Evolutionary conservation across 2,888 invertebrate species (phyloP).

Genomic region (Heliconius erato): DNA sequence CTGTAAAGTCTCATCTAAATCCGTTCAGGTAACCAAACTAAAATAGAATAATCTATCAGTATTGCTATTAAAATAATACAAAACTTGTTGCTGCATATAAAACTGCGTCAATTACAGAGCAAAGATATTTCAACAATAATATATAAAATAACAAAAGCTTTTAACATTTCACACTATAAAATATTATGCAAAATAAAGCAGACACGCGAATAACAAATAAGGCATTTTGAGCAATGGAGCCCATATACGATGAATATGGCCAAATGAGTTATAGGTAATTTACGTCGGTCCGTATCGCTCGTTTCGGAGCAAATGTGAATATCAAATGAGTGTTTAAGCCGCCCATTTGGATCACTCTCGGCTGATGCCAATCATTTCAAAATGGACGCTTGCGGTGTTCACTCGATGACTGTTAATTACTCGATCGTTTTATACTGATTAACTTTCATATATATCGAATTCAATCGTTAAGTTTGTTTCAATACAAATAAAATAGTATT

Average conservation of each 20-base stretch:
- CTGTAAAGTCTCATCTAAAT: too few species aligned
- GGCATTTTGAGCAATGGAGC: slow-evolving; percentile 50
- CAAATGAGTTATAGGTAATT: slow-evolving; percentile 76
- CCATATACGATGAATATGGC: slow-evolving; percentile 68
- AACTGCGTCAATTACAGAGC: background rate
- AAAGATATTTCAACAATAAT: background rate
- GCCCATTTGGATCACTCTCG: slow-evolving; percentile 80
- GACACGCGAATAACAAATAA: slow-evolving; percentile 1
- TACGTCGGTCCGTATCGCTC: slow-evolving; percentile 66
- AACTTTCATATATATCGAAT: slow-evolving; percentile 43
- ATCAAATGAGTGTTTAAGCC: slow-evolving; percentile 82
- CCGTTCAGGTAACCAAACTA: background rate
- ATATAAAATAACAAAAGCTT: background rate
- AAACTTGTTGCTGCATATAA: background rate
- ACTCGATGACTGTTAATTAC: slow-evolving; percentile 64
- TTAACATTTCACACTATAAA: background rate
- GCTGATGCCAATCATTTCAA: slow-evolving; percentile 76
- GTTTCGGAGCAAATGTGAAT: slow-evolving; percentile 78
- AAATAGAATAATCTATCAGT: background rate
- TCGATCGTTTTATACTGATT: slow-evolving; percentile 49
- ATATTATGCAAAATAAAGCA: slow-evolving; percentile 1
- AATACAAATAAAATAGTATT: slow-evolving; percentile 22
- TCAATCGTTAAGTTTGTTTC: slow-evolving; percentile 22
- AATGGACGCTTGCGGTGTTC: slow-evolving; percentile 76
- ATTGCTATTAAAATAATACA: background rate